Evolutionary conservation across 2,888 invertebrate species (phyloP), one percentile per base, ranked within the genome.

Genomic region (Omphaloscelis lunosa): DNA sequence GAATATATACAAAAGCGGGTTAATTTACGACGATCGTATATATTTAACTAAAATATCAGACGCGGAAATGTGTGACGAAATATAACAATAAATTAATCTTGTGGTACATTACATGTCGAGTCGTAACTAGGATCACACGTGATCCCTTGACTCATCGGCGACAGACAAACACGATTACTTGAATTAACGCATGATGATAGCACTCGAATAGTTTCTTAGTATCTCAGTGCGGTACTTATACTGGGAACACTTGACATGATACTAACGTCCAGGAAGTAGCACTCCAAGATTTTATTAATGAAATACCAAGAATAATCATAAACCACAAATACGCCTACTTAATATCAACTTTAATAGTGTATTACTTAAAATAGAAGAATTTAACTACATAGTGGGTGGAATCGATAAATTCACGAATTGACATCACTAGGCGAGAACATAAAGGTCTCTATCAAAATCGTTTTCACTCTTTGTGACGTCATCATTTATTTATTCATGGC

Each of bases 141-240:
- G 87, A 87, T 84, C 72, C 68, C 77, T 88, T 93, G 91, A 93
- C 89, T 93, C 93, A 92, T 89, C 80, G 56, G 45, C 70, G 73
- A 76, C 86, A 78, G 86, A 82, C 90, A 91, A 88, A 89, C 90
- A 87, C 86, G 85, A 90, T 90, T 90, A 88, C 84, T 89, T 89
- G 90, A 91, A 91, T 91, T 87, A 90, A 89, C 83, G 75, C 76
- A 89, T 92, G 91, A 90, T 89, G 86, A 87, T 87, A 90, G 80
- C 79, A 89, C 90, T 88, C 85, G 70, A 91, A 90, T 88, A 84
- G 71, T 88, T 92, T 93, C 90, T 86, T 51, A 84, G 92, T 89
- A 91, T 74, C 72, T 80, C 76, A 77, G 75, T 77, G 77, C 68
- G 71, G 59, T 74, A 77, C 77, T 74, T 71, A 77, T 84, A 81